Base-by-base conservation (phyloP, 2,888 invertebrate genomes). In the Cynaeus angustus region DNA sequence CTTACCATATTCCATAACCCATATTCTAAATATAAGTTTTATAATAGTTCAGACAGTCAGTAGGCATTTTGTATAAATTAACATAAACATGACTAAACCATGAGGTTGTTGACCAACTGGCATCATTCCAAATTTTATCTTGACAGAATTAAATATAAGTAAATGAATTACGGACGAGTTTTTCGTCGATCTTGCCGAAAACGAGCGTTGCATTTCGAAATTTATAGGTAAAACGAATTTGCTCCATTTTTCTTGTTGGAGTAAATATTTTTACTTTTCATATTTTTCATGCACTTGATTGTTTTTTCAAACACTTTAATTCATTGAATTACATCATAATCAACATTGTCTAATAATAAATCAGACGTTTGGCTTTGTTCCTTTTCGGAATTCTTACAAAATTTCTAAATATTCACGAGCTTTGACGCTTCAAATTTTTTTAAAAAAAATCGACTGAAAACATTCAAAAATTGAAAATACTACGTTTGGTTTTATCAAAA, bases 61-160 rank as follows among this genome's bases (percentile, higher is more conserved):
- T 46, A 46, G 56, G 56, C 45, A 48, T 66, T 65, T 65, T 69
- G 58, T 65, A 69, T 69, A 69, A 65, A 66, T 69, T 59, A 52
- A 69, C 66, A 69, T 66, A 65, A 69, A 69, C 59, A 68, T 43
- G 46, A 69, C 59, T 53, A 69, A 66, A 53, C 52, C 59, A 53
- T 59, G 66, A 66, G 69, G 69, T 69, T 69, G 56, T 69, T 69
- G 69, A 69, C 69, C 69, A 69, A 64, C 66, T 69, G 69, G 69
- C 69, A 52, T 30, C 41, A 14, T 13, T 65, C 69, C 69, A 69
- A 66, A 69, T 46, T 59, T 69, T 65, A 69, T 69, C 69, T 59
- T 12, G 30, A 21, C 53, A 59, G 58, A 69, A 69, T 67, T 41
- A 50, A 50, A 16, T 43, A 67, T 30, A 58, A 55, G 43, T 37